Evolutionary conservation across 2,113 vertebrate species (phyloP).

Genomic region (Bubo bubo): DNA sequence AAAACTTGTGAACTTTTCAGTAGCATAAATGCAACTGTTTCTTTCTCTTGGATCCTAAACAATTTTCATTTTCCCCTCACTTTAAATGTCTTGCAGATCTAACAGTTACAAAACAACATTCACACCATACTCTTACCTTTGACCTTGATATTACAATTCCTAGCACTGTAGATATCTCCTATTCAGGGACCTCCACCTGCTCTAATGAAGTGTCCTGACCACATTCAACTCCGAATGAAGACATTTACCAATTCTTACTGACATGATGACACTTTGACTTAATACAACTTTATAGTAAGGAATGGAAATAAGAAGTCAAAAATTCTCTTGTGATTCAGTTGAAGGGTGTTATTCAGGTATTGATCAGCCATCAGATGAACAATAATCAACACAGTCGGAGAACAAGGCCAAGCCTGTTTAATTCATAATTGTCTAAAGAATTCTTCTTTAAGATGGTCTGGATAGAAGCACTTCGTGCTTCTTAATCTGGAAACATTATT

Average conservation of each 20-base stretch:
- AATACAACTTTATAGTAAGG: neutral
- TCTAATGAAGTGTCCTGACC: neutral
- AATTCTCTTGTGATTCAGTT: neutral
- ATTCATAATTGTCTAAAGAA: neutral
- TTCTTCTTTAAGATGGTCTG: neutral
- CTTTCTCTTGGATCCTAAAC: neutral
- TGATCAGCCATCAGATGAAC: neutral
- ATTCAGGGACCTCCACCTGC: fast-evolving
- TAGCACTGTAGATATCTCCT: neutral
- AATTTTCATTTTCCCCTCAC: neutral
- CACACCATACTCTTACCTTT: neutral
- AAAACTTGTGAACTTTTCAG: neutral
- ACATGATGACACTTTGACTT: neutral
- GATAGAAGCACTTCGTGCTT: neutral
- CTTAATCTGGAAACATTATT: neutral
- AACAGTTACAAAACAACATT: neutral
- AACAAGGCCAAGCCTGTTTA: neutral
- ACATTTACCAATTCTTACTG: neutral
- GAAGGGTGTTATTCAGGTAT: neutral
- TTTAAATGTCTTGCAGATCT: neutral
- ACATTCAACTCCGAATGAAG: neutral
- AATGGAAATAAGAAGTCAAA: neutral
- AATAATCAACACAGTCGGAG: neutral
- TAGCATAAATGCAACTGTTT: neutral
- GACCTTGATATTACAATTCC: neutral